phyloP scores from a whole-genome alignment of 2,888 invertebrate genomes.

The Venusia cambrica region DNA sequence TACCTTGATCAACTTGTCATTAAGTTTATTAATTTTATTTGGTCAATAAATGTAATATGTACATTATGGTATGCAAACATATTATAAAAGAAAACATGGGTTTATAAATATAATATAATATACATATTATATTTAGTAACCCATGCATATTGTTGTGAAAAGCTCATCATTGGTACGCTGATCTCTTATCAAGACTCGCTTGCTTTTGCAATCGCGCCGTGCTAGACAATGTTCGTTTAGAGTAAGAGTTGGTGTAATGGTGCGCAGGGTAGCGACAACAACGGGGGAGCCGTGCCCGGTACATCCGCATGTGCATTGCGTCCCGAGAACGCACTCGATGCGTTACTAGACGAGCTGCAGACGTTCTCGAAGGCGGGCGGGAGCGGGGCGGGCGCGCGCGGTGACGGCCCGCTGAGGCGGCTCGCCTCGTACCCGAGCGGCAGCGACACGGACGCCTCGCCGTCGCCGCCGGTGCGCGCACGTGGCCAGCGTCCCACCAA shows the following conservation, averaged over 20 bases:
- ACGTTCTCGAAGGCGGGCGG: conserved; percentile 89
- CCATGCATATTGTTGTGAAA: too few relatives aligned
- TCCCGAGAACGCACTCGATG: conserved; percentile 98
- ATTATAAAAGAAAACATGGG: too few relatives aligned
- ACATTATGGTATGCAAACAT: too few relatives aligned
- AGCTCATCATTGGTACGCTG: conserved; percentile 6
- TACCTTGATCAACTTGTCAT: not conserved
- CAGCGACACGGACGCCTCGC: conserved; percentile 89
- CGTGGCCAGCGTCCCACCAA: conserved; percentile 82
- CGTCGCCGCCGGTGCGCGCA: conserved; percentile 87
- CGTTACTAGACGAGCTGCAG: conserved; percentile 95
- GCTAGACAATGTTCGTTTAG: conserved; percentile 39
- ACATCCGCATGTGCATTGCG: conserved; percentile 79
- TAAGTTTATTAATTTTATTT: too few relatives aligned
- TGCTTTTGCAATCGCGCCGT: conserved; percentile 56
- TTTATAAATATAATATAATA: too few relatives aligned
- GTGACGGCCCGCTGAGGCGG: conserved; percentile 83
- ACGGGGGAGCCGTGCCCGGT: conserved; percentile 56
- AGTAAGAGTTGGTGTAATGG: conserved; percentile 67
- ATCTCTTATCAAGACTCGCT: conserved; percentile 6
- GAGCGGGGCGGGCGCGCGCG: conserved; percentile 53
- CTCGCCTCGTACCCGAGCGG: conserved; percentile 93
- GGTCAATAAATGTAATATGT: too few relatives aligned
- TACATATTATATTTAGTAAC: too few relatives aligned
- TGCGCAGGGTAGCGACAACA: conserved; percentile 64